These are phyloP conservation scores for Sinocyclocheilus rhinocerous DNA, from an alignment of 2,113 vertebrate species.

Conservation along the genomic window DNA sequence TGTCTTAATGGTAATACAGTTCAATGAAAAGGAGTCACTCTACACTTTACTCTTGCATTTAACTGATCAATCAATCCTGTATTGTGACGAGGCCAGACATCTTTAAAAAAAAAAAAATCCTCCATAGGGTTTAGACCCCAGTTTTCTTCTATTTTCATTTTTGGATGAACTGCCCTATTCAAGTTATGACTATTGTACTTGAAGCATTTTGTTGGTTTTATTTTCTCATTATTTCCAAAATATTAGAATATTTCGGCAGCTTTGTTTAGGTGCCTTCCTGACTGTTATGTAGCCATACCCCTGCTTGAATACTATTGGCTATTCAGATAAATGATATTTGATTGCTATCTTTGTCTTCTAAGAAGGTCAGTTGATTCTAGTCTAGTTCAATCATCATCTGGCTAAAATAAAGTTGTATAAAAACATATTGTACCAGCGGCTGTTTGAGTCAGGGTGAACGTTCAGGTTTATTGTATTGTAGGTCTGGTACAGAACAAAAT, in stretches of 20 bases:
- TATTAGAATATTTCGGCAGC: not conserved
- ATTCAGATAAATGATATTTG: not conserved
- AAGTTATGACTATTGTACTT: not conserved
- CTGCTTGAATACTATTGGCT: not conserved
- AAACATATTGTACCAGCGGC: not conserved
- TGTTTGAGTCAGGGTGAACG: not conserved
- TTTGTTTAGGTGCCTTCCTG: not conserved
- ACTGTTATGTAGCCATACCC: not conserved
- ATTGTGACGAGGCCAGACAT: no score
- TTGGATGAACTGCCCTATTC: not conserved
- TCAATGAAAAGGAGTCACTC: not conserved
- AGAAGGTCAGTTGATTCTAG: not conserved
- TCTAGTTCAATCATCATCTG: not conserved
- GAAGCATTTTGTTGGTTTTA: not conserved
- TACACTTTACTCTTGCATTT: not conserved
- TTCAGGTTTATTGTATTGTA: not conserved
- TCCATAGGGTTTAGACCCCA: not conserved
- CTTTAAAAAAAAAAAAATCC: no score
- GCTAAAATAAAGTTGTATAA: conserved; percentile 11
- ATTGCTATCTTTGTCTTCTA: not conserved
- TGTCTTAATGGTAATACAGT: not conserved
- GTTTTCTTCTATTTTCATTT: no score
- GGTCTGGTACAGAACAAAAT: conserved; percentile 4
- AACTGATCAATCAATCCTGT: not conserved
- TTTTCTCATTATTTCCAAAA: not conserved